Base-by-base conservation (phyloP, 2,888 invertebrate genomes). In the Hyles lineata region DNA sequence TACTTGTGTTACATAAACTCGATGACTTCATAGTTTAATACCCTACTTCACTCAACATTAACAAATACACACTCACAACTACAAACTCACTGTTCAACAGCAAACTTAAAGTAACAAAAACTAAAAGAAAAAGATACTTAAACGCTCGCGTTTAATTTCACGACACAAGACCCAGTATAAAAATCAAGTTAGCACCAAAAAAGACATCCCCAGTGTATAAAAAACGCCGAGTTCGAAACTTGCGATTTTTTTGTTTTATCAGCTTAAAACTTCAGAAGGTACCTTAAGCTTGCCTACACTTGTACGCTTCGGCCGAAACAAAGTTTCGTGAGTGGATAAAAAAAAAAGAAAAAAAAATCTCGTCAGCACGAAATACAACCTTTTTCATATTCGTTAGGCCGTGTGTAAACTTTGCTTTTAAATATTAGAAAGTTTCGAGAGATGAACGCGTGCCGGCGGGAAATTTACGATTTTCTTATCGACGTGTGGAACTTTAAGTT, bases 401-500 rank as follows among this genome's bases (percentile, higher is more conserved):
- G 71, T 77, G 76, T 74, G 71, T 71, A 82, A 88, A 88, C 87
- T 88, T 87, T 79, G 80, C 86, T 87, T 84, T 89, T 88, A 87
- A 88, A 89, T 84, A 83, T 84, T 83, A 77, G 75, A 76, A 72
- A 79, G 78, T 77, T 78, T 69, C 70, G 74, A 76, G 76, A 80
- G 84, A 86, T 82, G 85, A 82, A 67, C 35, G 83, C 78, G 79
- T 77, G 78, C 79, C 83, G 85, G 85, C 88, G 67, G 50, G 84
- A 88, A 89, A 82, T 89, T 89, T 84, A 76, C 82, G 85, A 84
- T 85, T 85, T 82, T 78, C 86, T 82, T 81, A 85, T 87, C 86
- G 85, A 87, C 21, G 43, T 50, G 50, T 67, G 67, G 23, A 67
- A 67, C 35, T 63, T 60, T 60, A 63, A 35, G 43, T 63, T 21